phyloP scores from a whole-genome alignment of 2,113 vertebrate genomes.

The Todiramphus chloris region DNA sequence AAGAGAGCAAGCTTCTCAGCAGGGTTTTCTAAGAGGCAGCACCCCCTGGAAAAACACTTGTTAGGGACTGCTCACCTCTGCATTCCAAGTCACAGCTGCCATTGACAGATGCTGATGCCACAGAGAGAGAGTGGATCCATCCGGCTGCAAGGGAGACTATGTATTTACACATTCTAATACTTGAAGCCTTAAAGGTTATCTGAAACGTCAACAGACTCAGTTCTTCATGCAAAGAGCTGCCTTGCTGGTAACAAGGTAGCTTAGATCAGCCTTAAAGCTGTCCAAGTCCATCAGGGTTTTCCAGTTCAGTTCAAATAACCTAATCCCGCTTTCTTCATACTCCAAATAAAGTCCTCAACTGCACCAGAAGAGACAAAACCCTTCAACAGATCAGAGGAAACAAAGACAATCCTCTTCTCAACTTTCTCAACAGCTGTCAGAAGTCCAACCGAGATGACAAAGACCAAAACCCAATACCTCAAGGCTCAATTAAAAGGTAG shows the following conservation, averaged over 20 bases:
- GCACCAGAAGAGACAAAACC: background rate
- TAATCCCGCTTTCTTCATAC: background rate
- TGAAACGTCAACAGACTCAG: background rate
- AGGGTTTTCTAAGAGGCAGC: background rate
- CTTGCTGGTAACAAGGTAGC: background rate
- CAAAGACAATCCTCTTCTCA: background rate
- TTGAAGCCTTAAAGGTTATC: background rate
- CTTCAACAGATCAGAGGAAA: background rate
- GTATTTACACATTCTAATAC: background rate
- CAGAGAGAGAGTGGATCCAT: background rate
- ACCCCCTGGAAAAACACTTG: background rate
- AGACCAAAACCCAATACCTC: background rate
- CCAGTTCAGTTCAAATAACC: background rate
- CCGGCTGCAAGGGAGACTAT: background rate
- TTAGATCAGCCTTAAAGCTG: background rate
- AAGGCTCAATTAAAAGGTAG: background rate
- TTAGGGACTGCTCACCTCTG: background rate
- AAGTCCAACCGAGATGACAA: background rate
- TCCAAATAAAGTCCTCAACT: background rate
- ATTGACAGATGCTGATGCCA: fast-evolving
- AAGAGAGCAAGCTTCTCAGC: background rate
- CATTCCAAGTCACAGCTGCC: background rate
- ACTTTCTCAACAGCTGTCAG: background rate
- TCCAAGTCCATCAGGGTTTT: background rate
- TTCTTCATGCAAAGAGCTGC: background rate